Conservation (phyloP, 2,797 vertebrate species). For the Mastacembelus armatus region DNA sequence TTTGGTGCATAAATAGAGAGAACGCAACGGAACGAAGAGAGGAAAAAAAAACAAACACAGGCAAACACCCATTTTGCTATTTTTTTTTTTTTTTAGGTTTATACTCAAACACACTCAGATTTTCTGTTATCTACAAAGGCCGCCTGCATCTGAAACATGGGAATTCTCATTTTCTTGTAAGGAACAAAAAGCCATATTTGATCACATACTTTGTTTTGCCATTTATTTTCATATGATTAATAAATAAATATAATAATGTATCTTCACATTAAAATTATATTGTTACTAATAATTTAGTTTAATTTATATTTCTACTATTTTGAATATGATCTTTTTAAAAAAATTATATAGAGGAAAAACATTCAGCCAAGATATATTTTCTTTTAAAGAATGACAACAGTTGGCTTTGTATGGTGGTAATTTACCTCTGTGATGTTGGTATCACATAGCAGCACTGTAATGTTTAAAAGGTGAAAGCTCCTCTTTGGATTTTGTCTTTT, state of each 20-base stretch:
- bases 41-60: conserved; percentile 24
- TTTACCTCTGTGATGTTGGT: conserved; percentile 47
- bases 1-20: conserved; percentile 41
- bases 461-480: conserved; percentile 59
- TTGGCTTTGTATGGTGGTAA: conserved; percentile 25
- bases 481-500: conserved; percentile 52
- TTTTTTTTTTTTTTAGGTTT: neutral
- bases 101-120: neutral
- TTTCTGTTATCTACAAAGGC: conserved; percentile 11
- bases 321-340: conserved; percentile 5
- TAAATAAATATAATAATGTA: neutral
- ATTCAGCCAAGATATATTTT: conserved; percentile 19
- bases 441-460: conserved; percentile 48
- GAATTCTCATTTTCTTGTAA: conserved; percentile 4
- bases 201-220: neutral
- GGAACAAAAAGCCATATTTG: neutral
- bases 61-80: conserved; percentile 21
- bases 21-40: conserved; percentile 19
- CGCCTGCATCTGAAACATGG: neutral
- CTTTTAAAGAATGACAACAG: conserved; percentile 26
- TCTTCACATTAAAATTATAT: neutral
- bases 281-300: too few species aligned
- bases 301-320: conserved; percentile 13
- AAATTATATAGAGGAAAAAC: conserved; percentile 3
- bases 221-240: neutral